Base-by-base conservation (phyloP, 2,888 invertebrate species). In the Drosophila formosana region DNA sequence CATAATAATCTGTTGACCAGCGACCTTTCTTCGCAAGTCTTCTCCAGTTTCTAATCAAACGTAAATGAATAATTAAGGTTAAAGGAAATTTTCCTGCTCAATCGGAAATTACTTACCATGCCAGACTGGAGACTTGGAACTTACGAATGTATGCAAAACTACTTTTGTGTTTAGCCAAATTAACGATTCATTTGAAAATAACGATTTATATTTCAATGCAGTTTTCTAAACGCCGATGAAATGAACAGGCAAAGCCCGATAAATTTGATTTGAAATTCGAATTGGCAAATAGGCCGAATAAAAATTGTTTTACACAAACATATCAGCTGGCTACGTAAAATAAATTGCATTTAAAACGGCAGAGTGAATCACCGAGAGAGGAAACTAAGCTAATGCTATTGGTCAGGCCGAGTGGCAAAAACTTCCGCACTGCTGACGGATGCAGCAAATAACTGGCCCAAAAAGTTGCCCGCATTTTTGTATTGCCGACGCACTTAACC, bases 401-500 rank as follows among this genome's bases (percentile, higher is more conserved):
- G 18, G 18, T 18, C 18, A 18, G 18, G 46, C 53, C 37, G 41
- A 60, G 41, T 43, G 50, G 39, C 30, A 53, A 46, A 53, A 61
- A 46, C 45, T 46, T 52, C 34, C 34, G 26, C 30, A 8, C 51
- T 43, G 67, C 70, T 77, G 71, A 52, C 53, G 66, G 61, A 75
- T 64, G 51, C 50, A 66, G 37, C 34, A 39, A 45, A 52, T 45
- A 58, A 52, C 58, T 55, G 50, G 47, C 30, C 46, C 58, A 18
- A 23, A 25, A 25, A 26, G 5, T 18, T 41, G 39, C 13, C 6
- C 57, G 47, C 50, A 68, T 68, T 58, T 72, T 50, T 46, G 70
- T 45, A 57, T 53, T 57, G 66, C 45, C 60, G 55, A 68, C 52
- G 69, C 75, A 76, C 84, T 82, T 83, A 78, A 84, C 79, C 82